Percentiles rank a stretch among this genome's conserved stretches.
These are phyloP conservation scores for Chrysocyon brachyurus DNA, from an alignment of 2,797 vertebrate genomes.

Conservation along the genomic window DNA sequence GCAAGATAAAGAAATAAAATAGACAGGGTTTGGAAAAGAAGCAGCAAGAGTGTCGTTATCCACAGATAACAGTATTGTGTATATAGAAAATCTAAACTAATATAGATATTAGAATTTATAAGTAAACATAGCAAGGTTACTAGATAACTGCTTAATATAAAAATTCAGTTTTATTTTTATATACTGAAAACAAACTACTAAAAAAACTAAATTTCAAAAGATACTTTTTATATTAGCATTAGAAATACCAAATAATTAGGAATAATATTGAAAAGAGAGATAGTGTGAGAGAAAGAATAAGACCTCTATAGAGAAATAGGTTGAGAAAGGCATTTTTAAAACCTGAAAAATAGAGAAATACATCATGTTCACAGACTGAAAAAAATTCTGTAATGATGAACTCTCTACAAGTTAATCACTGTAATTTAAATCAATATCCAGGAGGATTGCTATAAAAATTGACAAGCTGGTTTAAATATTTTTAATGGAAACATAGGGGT, in stretches of 20 bases:
- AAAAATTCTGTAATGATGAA: background rate
- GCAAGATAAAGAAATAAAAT: background rate
- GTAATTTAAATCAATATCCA: slow-evolving; percentile 47
- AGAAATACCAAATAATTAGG: background rate
- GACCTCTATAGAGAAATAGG: background rate
- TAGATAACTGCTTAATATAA: background rate
- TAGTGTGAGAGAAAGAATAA: background rate
- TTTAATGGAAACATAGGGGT: slow-evolving; percentile 19
- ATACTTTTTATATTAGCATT: background rate
- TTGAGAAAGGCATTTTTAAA: background rate
- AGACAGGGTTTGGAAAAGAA: background rate
- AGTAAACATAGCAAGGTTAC: background rate
- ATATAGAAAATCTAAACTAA: background rate
- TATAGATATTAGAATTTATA: background rate
- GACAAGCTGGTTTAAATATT: slow-evolving; percentile 20
- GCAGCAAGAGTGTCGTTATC: background rate
- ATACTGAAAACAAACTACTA: background rate
- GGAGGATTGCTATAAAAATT: background rate
- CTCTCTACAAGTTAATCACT: slow-evolving; percentile 33
- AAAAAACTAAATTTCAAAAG: background rate
- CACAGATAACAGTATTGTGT: background rate
- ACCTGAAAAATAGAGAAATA: background rate
- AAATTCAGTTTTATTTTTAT: background rate
- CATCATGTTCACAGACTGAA: background rate
- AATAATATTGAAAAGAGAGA: background rate